Percentiles rank a stretch among this genome's conserved stretches.
Conservation (phyloP, 2,888 invertebrate genomes). For the Pammene aurita region DNA sequence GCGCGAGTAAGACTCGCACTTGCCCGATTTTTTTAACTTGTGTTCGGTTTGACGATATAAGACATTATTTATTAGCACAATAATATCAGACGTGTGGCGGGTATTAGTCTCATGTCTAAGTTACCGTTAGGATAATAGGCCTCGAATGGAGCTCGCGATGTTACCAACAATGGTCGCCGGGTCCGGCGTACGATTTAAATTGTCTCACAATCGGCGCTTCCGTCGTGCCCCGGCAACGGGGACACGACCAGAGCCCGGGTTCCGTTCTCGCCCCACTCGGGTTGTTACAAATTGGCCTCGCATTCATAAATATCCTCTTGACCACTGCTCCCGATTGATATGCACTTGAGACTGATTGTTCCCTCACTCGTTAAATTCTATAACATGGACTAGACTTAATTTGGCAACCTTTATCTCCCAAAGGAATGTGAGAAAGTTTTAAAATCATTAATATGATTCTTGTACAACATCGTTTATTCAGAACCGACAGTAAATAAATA, state of each 20-base stretch:
- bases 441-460: too few relatives aligned
- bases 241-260: conserved; percentile 50
- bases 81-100: too few relatives aligned
- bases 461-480: too few relatives aligned
- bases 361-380: conserved; percentile 27
- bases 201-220: conserved; percentile 77
- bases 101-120: conserved; percentile 8
- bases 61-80: too few relatives aligned
- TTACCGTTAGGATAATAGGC: not conserved
- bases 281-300: conserved; percentile 48
- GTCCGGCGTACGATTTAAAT: conserved; percentile 71
- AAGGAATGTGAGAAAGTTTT: too few relatives aligned
- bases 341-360: conserved; percentile 45
- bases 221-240: conserved; percentile 60
- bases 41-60: too few relatives aligned
- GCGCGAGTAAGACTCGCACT: too few relatives aligned
- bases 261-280: conserved; percentile 48
- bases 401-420: too few relatives aligned
- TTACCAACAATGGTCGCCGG: conserved; percentile 66
- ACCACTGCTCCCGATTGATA: conserved; percentile 52
- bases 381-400: too few relatives aligned
- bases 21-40: too few relatives aligned
- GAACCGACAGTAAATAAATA: too few relatives aligned
- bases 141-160: conserved; percentile 60
- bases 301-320: conserved; percentile 50